Evolutionary conservation across 2,888 invertebrate genomes (phyloP), one percentile per base, ranked within the genome.

Genomic region (Cephalotes varians): DNA sequence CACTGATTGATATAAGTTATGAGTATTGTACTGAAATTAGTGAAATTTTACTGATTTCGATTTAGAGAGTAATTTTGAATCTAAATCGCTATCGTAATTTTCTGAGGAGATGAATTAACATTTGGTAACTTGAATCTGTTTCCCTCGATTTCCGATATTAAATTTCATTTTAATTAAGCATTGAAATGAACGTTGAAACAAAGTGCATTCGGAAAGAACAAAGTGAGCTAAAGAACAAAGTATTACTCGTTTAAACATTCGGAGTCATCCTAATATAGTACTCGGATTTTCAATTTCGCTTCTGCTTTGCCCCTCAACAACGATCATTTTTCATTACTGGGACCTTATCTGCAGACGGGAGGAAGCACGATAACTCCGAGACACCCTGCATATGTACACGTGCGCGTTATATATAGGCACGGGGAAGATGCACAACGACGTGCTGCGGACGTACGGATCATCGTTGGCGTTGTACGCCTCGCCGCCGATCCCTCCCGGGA

Each of bases 391-490:
- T 40, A 31, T 80, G 49, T 82, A 58, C 54, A 83, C 72, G 65
- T 73, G 76, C 44, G 34, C 47, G 67, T 54, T 62, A 65, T 54
- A 58, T 54, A 49, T 51, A 60, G 44, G 31, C 44, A n/a, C 44
- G 47, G 37, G 34, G 54, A 58, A 56, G 65, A 62, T 69, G 62
- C 58, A 65, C 51, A 65, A 54, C 37, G 58, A 79, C 15, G 47
- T 67, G 54, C 54, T 74, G 77, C 62, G 67, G 77, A 83, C 83
- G 85, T 82, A 77, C 84, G 76, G 85, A 84, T 87, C 82, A 67
- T 79, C 73, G 83, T 83, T 71, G 56, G 81, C 65, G 83, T 88
- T 87, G 85, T 87, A 81, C 77, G 85, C 84, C 74, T 79, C 84
- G 54, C 40, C 80, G 71, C 82, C 67, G 77, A 79, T 77, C 64